Evolutionary conservation across 2,797 vertebrate genomes (phyloP).

Genomic region (Silurus aristotelis): DNA sequence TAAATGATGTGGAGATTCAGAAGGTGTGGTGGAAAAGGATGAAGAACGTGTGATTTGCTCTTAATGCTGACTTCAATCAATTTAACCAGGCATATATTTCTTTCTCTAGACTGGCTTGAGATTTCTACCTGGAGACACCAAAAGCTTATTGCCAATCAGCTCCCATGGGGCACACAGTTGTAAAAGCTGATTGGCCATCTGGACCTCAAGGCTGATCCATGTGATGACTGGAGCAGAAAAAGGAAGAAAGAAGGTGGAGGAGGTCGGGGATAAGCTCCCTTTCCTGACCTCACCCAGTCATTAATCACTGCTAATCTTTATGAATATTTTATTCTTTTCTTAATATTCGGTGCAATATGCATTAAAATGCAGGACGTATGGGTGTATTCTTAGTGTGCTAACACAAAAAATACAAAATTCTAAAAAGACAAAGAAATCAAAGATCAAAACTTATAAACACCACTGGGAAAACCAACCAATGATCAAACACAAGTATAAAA

Average conservation of each 20-base stretch:
- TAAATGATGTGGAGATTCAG: not conserved
- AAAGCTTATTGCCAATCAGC: slow-evolving; percentile 51
- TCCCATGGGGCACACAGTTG: slow-evolving; percentile 24
- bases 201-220: slow-evolving; percentile 32
- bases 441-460: not conserved
- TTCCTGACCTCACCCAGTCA: slow-evolving; percentile 29
- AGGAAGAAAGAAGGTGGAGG: not conserved
- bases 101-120: slow-evolving; percentile 42
- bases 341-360: not conserved
- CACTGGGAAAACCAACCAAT: not conserved
- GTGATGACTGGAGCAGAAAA: slow-evolving; percentile 38
- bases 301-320: not conserved
- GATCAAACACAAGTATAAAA: no score
- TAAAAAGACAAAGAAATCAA: not conserved
- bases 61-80: slow-evolving; percentile 37
- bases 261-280: not conserved
- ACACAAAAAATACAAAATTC: not conserved
- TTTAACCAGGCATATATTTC: slow-evolving; percentile 15
- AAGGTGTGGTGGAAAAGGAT: no score
- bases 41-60: not conserved
- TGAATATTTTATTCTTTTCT: not conserved
- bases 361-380: not conserved
- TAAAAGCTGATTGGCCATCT: slow-evolving; percentile 53
- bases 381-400: not conserved
- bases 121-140: slow-evolving; percentile 61